These are phyloP conservation scores for Stegodyphus dumicola DNA, from an alignment of 1,140 invertebrate species.

Conservation along the genomic window DNA sequence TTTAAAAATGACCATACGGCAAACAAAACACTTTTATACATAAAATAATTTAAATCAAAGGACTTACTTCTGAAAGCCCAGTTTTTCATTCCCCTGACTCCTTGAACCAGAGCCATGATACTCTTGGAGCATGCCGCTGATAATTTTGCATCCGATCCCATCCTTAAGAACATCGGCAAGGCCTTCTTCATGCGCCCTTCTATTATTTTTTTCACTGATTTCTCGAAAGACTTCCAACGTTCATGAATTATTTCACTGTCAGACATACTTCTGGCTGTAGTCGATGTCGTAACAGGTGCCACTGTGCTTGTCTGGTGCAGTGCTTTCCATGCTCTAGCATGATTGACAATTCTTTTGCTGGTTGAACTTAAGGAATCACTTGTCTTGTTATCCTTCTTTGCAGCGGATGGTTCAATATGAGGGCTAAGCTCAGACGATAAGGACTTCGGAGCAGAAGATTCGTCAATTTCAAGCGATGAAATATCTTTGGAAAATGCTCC, in stretches of 20 bases:
- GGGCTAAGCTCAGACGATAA: slow-evolving; percentile 6
- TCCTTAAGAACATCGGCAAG: slow-evolving; percentile 35
- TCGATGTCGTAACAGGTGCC: background rate
- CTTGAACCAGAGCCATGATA: slow-evolving; percentile 63
- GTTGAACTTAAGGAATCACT: background rate
- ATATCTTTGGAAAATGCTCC: too few species aligned
- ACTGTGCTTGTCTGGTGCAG: background rate
- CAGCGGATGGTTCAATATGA: slow-evolving; percentile 15
- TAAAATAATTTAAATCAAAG: background rate
- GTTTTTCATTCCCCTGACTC: slow-evolving; percentile 55
- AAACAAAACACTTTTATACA: background rate
- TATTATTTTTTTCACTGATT: slow-evolving; percentile 26
- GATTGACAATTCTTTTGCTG: background rate
- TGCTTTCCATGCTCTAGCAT: slow-evolving; percentile 1
- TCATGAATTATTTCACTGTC: slow-evolving; percentile 21
- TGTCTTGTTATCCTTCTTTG: background rate
- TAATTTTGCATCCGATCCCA: slow-evolving; percentile 63
- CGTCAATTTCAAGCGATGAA: background rate
- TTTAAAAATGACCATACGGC: background rate
- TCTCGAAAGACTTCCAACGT: slow-evolving; percentile 37
- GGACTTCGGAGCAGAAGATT: background rate
- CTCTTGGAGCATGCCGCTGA: slow-evolving; percentile 64
- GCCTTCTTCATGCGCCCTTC: slow-evolving; percentile 45
- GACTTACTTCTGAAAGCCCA: slow-evolving; percentile 62
- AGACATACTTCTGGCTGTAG: slow-evolving; percentile 7